These are phyloP conservation scores for Disparrhopalites patrizii DNA, from an alignment of 2,888 invertebrate species.

Conservation along the genomic window DNA sequence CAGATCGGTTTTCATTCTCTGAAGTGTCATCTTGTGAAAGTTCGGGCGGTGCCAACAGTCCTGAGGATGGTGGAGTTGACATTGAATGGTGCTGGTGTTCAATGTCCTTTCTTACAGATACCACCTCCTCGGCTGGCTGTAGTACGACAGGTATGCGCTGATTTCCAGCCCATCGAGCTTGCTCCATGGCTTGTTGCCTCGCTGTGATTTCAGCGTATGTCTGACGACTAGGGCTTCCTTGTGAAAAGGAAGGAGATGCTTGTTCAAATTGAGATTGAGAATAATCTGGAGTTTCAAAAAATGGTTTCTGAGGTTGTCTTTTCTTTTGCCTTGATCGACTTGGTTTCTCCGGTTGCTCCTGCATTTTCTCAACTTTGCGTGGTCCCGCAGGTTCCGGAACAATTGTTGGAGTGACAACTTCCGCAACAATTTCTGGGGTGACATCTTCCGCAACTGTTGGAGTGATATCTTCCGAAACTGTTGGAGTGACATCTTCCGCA, in stretches of 20 bases:
- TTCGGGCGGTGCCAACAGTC: background rate
- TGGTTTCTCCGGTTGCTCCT: background rate
- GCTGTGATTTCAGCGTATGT: slow-evolving; percentile 1
- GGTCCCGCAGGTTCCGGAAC: background rate
- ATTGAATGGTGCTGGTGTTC: too few relatives aligned
- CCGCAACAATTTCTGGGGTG: background rate
- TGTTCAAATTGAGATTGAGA: background rate
- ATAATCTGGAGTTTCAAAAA: background rate
- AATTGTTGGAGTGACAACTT: too few relatives aligned
- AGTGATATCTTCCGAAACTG: background rate
- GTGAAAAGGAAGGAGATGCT: too few relatives aligned
- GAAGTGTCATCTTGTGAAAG: background rate
- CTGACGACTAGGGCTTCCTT: background rate
- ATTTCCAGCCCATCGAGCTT: background rate
- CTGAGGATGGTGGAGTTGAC: background rate
- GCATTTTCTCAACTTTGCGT: background rate
- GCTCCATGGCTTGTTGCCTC: background rate
- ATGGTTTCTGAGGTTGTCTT: background rate
- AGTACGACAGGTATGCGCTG: background rate
- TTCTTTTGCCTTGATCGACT: background rate
- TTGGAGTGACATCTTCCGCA: too few relatives aligned
- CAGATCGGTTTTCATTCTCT: background rate
- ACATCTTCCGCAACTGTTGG: background rate
- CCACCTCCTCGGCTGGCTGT: background rate
- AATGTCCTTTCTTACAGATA: background rate